A percentile compares a stretch with the other conserved stretches of the same genome.
These are phyloP conservation scores for Rhingia campestris DNA, from an alignment of 2,888 invertebrate species.

Conservation along the genomic window DNA sequence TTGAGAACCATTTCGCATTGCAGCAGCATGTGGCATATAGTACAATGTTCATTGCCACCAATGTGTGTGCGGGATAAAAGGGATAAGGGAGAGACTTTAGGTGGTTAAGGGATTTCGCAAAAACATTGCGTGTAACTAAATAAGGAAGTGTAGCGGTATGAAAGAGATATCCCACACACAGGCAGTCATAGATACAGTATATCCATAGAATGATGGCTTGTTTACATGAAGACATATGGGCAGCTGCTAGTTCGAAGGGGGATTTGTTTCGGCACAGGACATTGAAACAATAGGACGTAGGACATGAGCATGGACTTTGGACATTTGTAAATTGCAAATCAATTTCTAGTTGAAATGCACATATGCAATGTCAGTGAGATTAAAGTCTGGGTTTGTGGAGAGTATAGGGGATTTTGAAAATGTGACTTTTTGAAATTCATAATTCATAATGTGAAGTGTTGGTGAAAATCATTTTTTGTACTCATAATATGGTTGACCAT, in stretches of 20 bases:
- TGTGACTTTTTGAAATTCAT: no score
- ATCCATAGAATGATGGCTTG: constrained; percentile 2
- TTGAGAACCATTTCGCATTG: constrained; percentile 1
- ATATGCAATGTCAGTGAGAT: constrained; percentile 7
- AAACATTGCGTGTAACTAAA: constrained; percentile 28
- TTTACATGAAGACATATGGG: constrained; percentile 24
- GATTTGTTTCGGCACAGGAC: constrained; percentile 12
- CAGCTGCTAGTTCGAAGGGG: constrained; percentile 26
- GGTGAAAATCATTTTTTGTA: no score
- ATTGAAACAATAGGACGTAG: constrained; percentile 17
- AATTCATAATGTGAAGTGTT: no score
- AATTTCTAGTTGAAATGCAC: constrained; percentile 21
- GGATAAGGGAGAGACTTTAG: not conserved
- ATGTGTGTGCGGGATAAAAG: not conserved
- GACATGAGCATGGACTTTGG: constrained; percentile 34
- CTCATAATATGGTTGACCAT: no score
- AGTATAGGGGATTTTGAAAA: no score
- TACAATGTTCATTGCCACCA: not conserved
- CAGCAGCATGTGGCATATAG: not conserved
- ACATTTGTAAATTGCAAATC: constrained; percentile 48
- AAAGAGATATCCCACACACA: constrained; percentile 17
- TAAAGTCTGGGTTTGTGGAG: not conserved
- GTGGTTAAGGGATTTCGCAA: constrained; percentile 40
- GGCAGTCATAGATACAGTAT: not conserved
- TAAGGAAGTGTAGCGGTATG: constrained; percentile 34